A percentile compares a stretch with the other conserved stretches of the same genome.
These are phyloP conservation scores for Pachycephala philippinensis DNA, from an alignment of 2,113 vertebrate species.

Conservation along the genomic window DNA sequence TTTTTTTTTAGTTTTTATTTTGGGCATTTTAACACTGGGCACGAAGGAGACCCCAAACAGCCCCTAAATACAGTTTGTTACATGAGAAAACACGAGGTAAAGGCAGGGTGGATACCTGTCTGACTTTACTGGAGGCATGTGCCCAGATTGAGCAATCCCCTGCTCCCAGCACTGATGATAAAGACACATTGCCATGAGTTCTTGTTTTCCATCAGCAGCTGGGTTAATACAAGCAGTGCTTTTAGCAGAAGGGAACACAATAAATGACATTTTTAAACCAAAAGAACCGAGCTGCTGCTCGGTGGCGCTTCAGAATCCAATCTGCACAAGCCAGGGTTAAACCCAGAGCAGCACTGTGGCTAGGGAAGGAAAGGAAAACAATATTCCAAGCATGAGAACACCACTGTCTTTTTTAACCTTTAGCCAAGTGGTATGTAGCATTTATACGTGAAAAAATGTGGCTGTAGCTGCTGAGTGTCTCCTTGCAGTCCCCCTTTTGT, in stretches of 20 bases:
- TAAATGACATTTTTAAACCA: background rate
- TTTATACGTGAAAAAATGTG: constrained; percentile 46
- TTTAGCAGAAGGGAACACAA: background rate
- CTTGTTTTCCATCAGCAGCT: background rate
- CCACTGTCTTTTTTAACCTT: constrained; percentile 45
- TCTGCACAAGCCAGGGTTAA: constrained; percentile 22
- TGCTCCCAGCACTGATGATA: background rate
- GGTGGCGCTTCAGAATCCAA: background rate
- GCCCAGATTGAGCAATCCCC: background rate
- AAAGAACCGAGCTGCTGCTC: background rate
- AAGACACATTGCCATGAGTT: background rate
- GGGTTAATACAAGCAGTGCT: background rate
- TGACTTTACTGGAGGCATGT: background rate
- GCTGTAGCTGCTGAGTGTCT: constrained; percentile 14
- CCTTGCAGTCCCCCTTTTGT: background rate
- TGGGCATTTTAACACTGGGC: too few species aligned
- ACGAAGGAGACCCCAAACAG: background rate
- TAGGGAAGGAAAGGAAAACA: constrained; percentile 44
- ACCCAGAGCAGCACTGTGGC: background rate
- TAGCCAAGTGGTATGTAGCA: constrained; percentile 1
- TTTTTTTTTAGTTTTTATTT: too few species aligned
- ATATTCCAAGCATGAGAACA: constrained; percentile 51
- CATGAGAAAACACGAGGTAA: background rate
- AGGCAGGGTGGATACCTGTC: background rate
- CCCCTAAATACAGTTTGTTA: background rate